Conservation (phyloP, 2,888 invertebrate species). For the Sinodicranocentrus sp. region DNA sequence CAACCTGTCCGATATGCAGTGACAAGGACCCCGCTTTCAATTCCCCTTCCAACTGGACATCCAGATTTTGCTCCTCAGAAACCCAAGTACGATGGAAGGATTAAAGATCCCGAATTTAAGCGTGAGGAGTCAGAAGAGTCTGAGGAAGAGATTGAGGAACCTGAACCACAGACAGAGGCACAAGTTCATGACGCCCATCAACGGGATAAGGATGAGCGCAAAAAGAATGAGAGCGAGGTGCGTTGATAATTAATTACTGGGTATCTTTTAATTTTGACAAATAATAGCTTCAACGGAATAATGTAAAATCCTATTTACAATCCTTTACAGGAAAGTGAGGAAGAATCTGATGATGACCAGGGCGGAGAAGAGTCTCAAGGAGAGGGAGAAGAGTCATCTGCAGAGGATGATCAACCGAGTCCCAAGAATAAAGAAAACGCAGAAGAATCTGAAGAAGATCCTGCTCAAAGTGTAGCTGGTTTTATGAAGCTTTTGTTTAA, state of each 20-base stretch:
- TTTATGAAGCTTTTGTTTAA: conserved; percentile 69
- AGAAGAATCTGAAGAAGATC: conserved; percentile 66
- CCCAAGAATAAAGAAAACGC: conserved; percentile 28
- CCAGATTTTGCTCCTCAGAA: conserved; percentile 50
- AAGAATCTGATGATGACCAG: conserved; percentile 41
- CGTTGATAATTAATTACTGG: neutral
- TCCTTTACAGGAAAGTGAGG: conserved; percentile 48
- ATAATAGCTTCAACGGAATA: neutral
- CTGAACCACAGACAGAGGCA: conserved; percentile 46
- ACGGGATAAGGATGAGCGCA: conserved; percentile 45
- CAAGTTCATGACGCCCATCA: conserved; percentile 44
- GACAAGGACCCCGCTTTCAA: conserved; percentile 51
- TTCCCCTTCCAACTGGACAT: conserved; percentile 62
- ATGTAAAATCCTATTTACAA: neutral
- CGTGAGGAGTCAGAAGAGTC: conserved; percentile 47
- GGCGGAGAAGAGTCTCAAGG: conserved; percentile 41
- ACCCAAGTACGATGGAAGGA: conserved; percentile 63
- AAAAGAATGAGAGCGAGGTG: conserved; percentile 39
- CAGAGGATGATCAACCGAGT: conserved; percentile 18
- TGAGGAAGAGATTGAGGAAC: conserved; percentile 33
- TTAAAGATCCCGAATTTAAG: conserved; percentile 47
- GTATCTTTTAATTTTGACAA: neutral
- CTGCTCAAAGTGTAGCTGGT: conserved; percentile 62
- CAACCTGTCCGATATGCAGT: conserved; percentile 58
- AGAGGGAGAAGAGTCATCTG: conserved; percentile 25